Evolutionary conservation across 2,888 invertebrate genomes (phyloP), one percentile per base, ranked within the genome.

Genomic region (Allacma fusca): DNA sequence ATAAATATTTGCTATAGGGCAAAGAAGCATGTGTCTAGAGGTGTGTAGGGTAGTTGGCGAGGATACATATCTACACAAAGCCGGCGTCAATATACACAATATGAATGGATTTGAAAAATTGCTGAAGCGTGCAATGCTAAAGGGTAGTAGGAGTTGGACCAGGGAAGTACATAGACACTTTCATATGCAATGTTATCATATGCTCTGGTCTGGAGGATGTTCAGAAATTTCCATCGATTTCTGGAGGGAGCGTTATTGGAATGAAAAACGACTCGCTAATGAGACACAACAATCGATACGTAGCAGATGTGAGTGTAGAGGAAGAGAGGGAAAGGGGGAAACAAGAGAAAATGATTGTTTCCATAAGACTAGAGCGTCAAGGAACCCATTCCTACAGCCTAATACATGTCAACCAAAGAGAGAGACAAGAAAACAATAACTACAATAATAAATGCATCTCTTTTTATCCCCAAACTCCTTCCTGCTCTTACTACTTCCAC

Each of bases 231-330:
- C 72, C 28, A 69, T 69, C 69, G 69, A 69, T 69, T 40, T 40
- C 24, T 19, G 71, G 57, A 29, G 19, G 50, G 9, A 69, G 34
- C 67, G 65, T 71, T 68, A 67, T 77, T 72, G 59, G 67, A 24
- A 77, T 77, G 77, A 77, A 77, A 77, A 72, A 65, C 77, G 68
- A 65, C 57, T 67, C 76, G 62, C 71, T 77, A 77, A 77, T 77
- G 77, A 77, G 77, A 77, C 77, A 77, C 44, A 40, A 77, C 68
- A 77, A 77, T 77, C 77, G 77, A 77, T 77, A 76, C 65, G 50
- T 65, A 40, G 28, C 70, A 65, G 71, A 71, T 71, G 71, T 70
- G 50, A 62, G 16, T 34, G 40, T 50, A 26, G 62, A 69, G 23
- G 12, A 2, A 69, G 24, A 43, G 43, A 57, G 59, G n/a, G 21